Percentiles rank a stretch among this genome's conserved stretches.
phyloP scores from a whole-genome alignment of 2,888 invertebrate species.

The Melanchra persicariae region DNA sequence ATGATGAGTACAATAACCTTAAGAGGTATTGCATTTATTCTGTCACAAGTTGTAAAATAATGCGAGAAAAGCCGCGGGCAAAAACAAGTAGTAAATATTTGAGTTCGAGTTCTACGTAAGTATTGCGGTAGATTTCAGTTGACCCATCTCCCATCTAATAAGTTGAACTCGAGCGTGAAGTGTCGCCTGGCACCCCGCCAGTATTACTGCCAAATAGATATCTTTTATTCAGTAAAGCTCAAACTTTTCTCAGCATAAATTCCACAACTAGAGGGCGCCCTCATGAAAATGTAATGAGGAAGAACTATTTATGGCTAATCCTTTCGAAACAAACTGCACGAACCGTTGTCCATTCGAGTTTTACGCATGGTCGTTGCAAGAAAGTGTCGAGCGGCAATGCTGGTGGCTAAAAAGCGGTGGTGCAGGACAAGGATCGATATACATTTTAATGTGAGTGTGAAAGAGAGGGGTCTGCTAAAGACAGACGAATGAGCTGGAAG shows the following conservation, averaged over 20 bases:
- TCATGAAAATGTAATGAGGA: slow-evolving; percentile 90
- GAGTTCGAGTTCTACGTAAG: slow-evolving; percentile 38
- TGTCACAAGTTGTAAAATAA: too few relatives aligned
- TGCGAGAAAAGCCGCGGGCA: not conserved
- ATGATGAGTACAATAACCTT: too few relatives aligned
- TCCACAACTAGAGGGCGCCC: slow-evolving; percentile 83
- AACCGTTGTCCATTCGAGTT: slow-evolving; percentile 74
- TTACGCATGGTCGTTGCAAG: slow-evolving; percentile 78
- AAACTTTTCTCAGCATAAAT: slow-evolving; percentile 89
- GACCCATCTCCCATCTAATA: slow-evolving; percentile 75
- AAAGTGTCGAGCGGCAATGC: slow-evolving; percentile 77
- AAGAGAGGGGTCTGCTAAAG: slow-evolving; percentile 73
- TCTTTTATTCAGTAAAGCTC: slow-evolving; percentile 89
- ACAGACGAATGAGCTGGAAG: slow-evolving; percentile 74
- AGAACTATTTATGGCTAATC: slow-evolving; percentile 90
- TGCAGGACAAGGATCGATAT: slow-evolving; percentile 70
- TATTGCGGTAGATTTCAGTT: slow-evolving; percentile 65
- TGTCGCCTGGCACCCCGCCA: slow-evolving; percentile 84
- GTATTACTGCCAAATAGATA: slow-evolving; percentile 86
- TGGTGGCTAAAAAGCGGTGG: slow-evolving; percentile 77
- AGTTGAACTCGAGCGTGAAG: slow-evolving; percentile 75
- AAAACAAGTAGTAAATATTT: not conserved
- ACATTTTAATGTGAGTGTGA: slow-evolving; percentile 63
- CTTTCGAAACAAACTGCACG: slow-evolving; percentile 88
- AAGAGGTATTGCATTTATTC: too few relatives aligned